Evolutionary conservation across 2,888 invertebrate species (phyloP).

Genomic region (Salticus scenicus): DNA sequence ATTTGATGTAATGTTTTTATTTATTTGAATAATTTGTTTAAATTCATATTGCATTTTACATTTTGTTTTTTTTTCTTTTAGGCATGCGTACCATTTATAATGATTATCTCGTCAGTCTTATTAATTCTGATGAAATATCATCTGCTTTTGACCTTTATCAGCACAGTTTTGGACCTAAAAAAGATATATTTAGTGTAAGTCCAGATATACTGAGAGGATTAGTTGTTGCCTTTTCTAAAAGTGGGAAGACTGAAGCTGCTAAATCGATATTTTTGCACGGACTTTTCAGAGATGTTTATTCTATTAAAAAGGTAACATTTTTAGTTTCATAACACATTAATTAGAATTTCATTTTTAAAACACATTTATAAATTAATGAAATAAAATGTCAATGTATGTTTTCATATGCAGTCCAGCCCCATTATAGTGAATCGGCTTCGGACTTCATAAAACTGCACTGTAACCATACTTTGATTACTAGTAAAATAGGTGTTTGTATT

Average conservation of each 20-base stretch:
- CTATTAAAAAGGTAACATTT: conserved; percentile 2
- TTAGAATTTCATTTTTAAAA: no score
- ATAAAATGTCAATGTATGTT: no score
- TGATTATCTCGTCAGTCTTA: neutral
- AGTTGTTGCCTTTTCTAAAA: neutral
- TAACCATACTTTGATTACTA: no score
- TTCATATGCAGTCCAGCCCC: no score
- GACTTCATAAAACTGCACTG: no score
- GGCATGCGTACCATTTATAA: neutral
- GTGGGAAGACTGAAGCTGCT: neutral
- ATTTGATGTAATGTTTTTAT: no score
- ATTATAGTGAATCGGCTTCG: no score
- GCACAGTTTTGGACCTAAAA: neutral
- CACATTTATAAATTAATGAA: no score
- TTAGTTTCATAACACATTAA: no score
- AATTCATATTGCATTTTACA: no score
- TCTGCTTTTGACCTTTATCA: neutral
- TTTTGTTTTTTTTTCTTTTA: neutral
- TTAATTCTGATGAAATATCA: neutral
- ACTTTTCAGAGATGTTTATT: neutral
- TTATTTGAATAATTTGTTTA: no score
- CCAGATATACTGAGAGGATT: conserved; percentile 4
- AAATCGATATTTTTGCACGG: neutral
- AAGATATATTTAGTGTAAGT: neutral
- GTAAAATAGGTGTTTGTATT: no score